Percentiles rank a stretch among this genome's conserved stretches.
Evolutionary conservation across 2,113 vertebrate genomes (phyloP).

Genomic region (Datnioides undecimradiatus): DNA sequence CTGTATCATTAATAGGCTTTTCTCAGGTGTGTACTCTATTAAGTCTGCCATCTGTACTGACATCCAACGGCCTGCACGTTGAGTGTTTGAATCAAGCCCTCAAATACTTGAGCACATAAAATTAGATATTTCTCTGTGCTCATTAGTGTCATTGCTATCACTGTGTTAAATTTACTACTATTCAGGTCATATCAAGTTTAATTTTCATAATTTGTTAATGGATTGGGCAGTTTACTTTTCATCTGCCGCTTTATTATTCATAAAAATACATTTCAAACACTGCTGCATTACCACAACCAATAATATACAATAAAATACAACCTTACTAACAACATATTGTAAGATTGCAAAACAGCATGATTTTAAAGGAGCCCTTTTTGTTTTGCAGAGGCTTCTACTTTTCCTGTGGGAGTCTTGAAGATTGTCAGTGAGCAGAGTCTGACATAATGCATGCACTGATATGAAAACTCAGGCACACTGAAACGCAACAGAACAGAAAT

Average conservation of each 20-base stretch:
- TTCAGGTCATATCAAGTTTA: neutral
- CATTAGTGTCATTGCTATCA: neutral
- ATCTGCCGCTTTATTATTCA: neutral
- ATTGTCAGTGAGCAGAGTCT: conserved; percentile 39
- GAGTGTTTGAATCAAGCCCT: conserved; percentile 28
- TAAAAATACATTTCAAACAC: neutral
- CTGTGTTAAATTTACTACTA: neutral
- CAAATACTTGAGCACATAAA: conserved; percentile 10
- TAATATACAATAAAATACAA: neutral
- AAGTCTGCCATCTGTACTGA: conserved; percentile 73
- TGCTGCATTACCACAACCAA: neutral
- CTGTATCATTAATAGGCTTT: conserved; percentile 68
- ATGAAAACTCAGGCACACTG: conserved; percentile 15
- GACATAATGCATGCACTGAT: conserved; percentile 28
- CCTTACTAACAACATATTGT: neutral
- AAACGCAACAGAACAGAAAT: conserved; percentile 28
- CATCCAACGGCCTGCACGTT: conserved; percentile 43
- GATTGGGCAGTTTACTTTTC: neutral
- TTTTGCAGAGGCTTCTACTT: neutral
- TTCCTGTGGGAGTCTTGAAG: conserved; percentile 18
- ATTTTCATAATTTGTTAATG: neutral
- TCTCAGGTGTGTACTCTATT: conserved; percentile 68
- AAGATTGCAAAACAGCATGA: neutral
- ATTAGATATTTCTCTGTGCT: neutral
- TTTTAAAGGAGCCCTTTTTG: neutral